Percentiles rank a stretch among this genome's conserved stretches.
phyloP scores from a whole-genome alignment of 2,888 invertebrate species.

The Clunio marinus region DNA sequence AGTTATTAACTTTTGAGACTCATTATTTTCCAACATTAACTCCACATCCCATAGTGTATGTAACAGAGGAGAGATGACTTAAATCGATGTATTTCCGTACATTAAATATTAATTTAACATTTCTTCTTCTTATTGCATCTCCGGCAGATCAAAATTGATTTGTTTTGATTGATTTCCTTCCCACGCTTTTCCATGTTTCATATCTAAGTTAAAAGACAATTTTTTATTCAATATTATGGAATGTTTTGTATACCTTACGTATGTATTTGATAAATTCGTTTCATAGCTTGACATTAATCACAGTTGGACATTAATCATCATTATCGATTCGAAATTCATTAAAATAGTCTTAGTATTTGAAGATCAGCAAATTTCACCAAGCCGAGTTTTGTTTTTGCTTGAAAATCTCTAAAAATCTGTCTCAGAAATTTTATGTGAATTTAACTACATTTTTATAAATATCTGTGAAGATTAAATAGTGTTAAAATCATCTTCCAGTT shows the following conservation, averaged over 20 bases:
- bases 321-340: conserved; percentile 14
- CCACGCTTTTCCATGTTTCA: neutral
- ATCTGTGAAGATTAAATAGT: too few species aligned
- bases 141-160: conserved; percentile 26
- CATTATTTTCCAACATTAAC: too few species aligned
- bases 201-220: conserved; percentile 36
- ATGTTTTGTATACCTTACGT: too few species aligned
- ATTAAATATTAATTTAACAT: neutral
- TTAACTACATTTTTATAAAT: too few species aligned
- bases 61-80: neutral
- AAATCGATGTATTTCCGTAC: neutral
- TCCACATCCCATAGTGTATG: too few species aligned
- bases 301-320: conserved; percentile 39
- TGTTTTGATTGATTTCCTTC: conserved; percentile 34
- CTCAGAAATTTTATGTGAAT: too few species aligned
- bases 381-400: too few species aligned
- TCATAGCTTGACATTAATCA: conserved; percentile 20
- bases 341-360: too few species aligned
- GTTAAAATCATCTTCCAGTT: too few species aligned
- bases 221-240: conserved; percentile 3
- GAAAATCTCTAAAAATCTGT: too few species aligned
- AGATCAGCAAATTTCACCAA: too few species aligned
- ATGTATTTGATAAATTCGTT: conserved; percentile 20
- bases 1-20: conserved; percentile 17
- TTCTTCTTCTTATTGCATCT: neutral